These are phyloP conservation scores for Cyanistes caeruleus DNA, from an alignment of 2,113 vertebrate genomes.

Conservation along the genomic window DNA sequence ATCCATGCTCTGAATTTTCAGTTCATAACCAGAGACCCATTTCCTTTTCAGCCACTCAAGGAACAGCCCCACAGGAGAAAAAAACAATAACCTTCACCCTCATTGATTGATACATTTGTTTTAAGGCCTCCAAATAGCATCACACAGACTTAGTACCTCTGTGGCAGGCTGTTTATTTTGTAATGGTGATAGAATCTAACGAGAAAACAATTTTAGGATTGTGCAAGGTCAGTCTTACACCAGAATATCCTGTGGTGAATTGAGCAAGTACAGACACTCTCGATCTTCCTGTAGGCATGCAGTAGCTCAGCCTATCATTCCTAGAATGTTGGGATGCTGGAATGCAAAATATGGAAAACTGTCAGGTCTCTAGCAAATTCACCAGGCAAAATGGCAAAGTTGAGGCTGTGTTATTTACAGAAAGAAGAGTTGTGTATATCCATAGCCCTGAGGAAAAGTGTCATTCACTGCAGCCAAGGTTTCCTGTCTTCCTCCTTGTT, in stretches of 20 bases:
- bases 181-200: not conserved
- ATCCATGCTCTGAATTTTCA: not conserved
- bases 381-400: not conserved
- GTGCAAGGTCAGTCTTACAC: not conserved
- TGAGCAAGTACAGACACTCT: not conserved
- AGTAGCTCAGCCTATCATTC: not conserved
- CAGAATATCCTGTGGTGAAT: not conserved
- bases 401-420: not conserved
- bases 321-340: not conserved
- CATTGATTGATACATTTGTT: not conserved
- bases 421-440: not conserved
- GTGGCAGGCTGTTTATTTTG: not conserved
- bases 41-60: not conserved
- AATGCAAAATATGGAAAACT: not conserved
- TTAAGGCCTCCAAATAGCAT: not conserved
- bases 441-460: rapidly evolving
- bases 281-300: not conserved
- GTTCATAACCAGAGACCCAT: not conserved
- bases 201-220: not conserved
- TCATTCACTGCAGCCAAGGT: not conserved
- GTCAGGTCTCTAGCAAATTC: not conserved
- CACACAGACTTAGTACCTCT: not conserved
- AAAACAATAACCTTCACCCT: not conserved
- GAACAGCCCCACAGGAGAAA: not conserved
- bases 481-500: not conserved